Evolutionary conservation across 2,888 invertebrate species (phyloP).

Genomic region (Eupithecia tripunctaria): DNA sequence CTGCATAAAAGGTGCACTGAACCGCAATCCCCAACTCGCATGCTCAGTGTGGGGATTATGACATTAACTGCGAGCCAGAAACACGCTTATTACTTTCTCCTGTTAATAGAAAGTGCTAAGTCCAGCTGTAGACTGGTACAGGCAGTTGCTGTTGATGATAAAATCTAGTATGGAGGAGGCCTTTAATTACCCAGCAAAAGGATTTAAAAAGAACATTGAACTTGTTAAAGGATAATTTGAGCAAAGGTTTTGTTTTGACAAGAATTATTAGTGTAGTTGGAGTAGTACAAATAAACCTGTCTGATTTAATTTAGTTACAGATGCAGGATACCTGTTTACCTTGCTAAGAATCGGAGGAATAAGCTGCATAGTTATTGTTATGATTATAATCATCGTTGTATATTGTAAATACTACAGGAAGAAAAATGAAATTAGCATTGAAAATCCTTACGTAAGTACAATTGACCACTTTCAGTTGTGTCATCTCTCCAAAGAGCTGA

Average conservation of each 20-base stretch:
- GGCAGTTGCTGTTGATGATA: neutral
- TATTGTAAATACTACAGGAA: neutral
- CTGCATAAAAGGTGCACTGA: neutral
- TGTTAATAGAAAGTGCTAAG: neutral
- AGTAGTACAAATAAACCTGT: neutral
- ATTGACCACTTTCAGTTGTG: neutral
- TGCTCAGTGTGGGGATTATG: neutral
- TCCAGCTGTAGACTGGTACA: neutral
- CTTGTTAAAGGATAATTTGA: neutral
- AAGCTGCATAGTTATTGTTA: neutral
- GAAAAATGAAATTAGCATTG: neutral
- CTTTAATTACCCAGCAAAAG: neutral
- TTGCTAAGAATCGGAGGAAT: neutral
- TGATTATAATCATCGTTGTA: neutral
- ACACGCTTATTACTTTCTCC: no score
- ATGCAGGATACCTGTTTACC: neutral
- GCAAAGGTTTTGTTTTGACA: neutral
- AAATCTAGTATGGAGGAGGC: neutral
- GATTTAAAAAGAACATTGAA: neutral
- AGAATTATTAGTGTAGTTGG: neutral
- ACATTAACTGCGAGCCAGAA: no score
- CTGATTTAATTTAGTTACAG: neutral
- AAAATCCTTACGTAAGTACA: conserved; percentile 3
- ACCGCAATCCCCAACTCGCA: neutral
- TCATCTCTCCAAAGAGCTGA: neutral